Evolutionary conservation across 2,888 invertebrate genomes (phyloP), one percentile per base, ranked within the genome.

Genomic region (Trachelus troglodyta): DNA sequence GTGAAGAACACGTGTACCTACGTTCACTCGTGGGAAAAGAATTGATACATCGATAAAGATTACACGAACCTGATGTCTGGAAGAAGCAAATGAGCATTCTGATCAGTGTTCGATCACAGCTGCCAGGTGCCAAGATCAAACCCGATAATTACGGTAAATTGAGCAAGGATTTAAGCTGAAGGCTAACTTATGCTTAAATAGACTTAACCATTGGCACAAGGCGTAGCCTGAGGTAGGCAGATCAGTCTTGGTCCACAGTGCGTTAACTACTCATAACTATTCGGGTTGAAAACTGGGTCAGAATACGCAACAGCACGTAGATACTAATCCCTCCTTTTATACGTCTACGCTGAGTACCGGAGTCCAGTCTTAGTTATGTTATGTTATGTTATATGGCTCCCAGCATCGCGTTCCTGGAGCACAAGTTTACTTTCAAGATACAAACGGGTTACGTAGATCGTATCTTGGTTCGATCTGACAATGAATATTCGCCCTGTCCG

Each of bases 261-360:
- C 31, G 74, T 74, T 34, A 74, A 30, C 11, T 34, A 23, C 74
- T 34, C 75, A 30, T 69, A 69, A 79, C 76, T 77, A 79, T 79
- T 79, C 79, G 76, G 79, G 69, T 75, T 77, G 30, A 74, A 83
- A 85, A 85, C 80, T 80, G 75, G 83, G 82, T 82, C 85, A 79
- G 77, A 83, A 81, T 80, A 84, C 83, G 84, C 81, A 85, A 85
- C 74, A 76, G 78, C 77, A 77, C 35, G 73, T 75, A 79, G 75
- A 78, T 71, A 71, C 34, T 33, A 71, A 33, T 71, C 71, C 71
- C 71, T 71, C 71, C 71, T 71, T 71, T 71, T 9, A 33, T 34
- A 71, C 12, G 31, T 33, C 71, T 71, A 56, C 56, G 9, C 56
- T 2, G 56, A 56, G 56, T 23, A 56, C 56, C 56, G 23, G 23